A percentile compares a stretch with the other conserved stretches of the same genome.
Evolutionary conservation across 2,888 invertebrate genomes (phyloP).

Genomic region (Patella pellucida): DNA sequence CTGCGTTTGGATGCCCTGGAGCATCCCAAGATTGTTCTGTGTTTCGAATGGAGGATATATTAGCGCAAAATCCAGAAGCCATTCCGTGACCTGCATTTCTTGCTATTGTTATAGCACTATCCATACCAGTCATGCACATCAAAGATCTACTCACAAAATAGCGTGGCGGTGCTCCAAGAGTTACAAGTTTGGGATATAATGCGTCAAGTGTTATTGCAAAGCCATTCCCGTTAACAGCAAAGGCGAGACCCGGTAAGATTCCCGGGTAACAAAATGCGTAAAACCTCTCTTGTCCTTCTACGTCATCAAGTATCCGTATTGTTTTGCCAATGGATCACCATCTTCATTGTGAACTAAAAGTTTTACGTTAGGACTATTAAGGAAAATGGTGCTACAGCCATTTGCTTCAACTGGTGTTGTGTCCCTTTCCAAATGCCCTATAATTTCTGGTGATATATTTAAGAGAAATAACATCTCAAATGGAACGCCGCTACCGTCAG

Average conservation of each 20-base stretch:
- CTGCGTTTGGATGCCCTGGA: neutral
- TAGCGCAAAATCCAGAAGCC: constrained; percentile 1
- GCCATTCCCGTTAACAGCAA: constrained; percentile 16
- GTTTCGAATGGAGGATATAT: constrained; percentile 13
- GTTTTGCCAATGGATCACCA: constrained; percentile 13
- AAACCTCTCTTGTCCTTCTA: constrained; percentile 15
- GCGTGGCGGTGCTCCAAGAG: neutral
- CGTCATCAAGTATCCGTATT: constrained; percentile 23
- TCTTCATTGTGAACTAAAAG: constrained; percentile 29
- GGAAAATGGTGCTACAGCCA: constrained; percentile 22
- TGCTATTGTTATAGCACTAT: neutral
- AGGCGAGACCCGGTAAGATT: constrained; percentile 11
- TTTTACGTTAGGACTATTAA: constrained; percentile 27
- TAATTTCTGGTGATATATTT: constrained; percentile 20
- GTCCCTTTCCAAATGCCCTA: neutral
- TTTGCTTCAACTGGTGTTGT: constrained; percentile 6
- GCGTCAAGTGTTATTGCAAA: constrained; percentile 1
- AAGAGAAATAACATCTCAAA: constrained; percentile 27
- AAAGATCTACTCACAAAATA: constrained; percentile 17
- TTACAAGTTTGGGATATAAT: neutral
- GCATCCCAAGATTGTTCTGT: neutral
- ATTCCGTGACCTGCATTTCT: constrained; percentile 15
- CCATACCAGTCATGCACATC: constrained; percentile 11
- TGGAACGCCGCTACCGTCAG: constrained; percentile 19
- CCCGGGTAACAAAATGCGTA: constrained; percentile 19